A percentile compares a stretch with the other conserved stretches of the same genome.
Evolutionary conservation across 2,888 invertebrate genomes (phyloP).

Genomic region (Tachystola acroxantha): DNA sequence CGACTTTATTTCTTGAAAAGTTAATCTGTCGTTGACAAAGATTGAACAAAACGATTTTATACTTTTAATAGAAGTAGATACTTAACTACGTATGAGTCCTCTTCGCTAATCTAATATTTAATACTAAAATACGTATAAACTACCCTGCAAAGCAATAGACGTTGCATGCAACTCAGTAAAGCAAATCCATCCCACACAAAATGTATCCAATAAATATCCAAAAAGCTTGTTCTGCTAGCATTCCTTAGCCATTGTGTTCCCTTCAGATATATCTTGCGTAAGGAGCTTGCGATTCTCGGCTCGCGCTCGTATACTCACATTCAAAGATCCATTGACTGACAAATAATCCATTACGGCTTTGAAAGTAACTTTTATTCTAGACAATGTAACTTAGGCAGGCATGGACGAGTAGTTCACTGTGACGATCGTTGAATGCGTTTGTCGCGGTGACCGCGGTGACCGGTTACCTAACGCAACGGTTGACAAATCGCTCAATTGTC

Average conservation of each 20-base stretch:
- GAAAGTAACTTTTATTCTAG: constrained; percentile 41
- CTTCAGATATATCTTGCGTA: constrained; percentile 72
- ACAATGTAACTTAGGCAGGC: constrained; percentile 44
- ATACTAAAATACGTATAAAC: too few species aligned
- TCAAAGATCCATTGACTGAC: constrained; percentile 47
- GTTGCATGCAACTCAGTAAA: constrained; percentile 42
- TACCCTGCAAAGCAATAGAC: constrained; percentile 34
- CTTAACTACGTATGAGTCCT: too few species aligned
- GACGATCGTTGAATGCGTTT: constrained; percentile 38
- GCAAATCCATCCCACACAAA: constrained; percentile 72
- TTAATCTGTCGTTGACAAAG: too few species aligned
- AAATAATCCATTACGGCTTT: constrained; percentile 59
- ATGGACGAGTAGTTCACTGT: constrained; percentile 35
- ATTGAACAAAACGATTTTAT: too few species aligned
- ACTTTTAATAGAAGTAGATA: too few species aligned
- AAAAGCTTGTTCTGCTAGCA: constrained; percentile 72
- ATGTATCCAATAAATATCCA: constrained; percentile 77
- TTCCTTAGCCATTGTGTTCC: constrained; percentile 70
- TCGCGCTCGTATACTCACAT: constrained; percentile 59
- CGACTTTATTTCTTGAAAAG: too few species aligned
- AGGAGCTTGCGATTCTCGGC: constrained; percentile 56
- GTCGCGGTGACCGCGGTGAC: constrained; percentile 41
- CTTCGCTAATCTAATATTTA: too few species aligned
- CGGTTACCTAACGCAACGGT: constrained; percentile 62
- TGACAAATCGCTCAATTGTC: constrained; percentile 77